These are phyloP conservation scores for Andrena flavipes DNA, from an alignment of 2,888 invertebrate species.

Conservation along the genomic window DNA sequence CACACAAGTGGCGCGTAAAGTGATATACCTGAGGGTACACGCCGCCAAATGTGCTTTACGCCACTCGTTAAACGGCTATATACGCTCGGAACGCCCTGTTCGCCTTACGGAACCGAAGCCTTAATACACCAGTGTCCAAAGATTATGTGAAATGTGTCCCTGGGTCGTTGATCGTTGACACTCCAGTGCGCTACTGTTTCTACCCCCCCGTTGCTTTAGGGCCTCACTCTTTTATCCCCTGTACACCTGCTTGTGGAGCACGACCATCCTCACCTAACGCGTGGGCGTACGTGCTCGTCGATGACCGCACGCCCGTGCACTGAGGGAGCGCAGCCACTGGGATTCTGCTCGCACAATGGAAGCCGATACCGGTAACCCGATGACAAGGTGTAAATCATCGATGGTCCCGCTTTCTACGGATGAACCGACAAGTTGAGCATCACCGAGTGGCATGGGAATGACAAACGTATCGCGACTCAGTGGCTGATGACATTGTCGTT, in stretches of 20 bases:
- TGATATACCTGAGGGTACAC: background rate
- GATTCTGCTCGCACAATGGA: slow-evolving; percentile 55
- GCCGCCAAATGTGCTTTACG: background rate
- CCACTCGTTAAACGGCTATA: background rate
- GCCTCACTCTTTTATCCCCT: background rate
- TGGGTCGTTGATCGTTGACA: too few species aligned
- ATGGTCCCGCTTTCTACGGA: slow-evolving; percentile 52
- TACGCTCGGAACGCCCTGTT: too few species aligned
- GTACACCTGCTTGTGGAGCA: background rate
- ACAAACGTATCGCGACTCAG: slow-evolving; percentile 59
- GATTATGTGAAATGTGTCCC: too few species aligned
- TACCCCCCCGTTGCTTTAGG: background rate
- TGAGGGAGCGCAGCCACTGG: slow-evolving; percentile 26
- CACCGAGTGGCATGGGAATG: slow-evolving; percentile 42
- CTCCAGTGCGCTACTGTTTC: background rate
- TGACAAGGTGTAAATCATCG: slow-evolving; percentile 72
- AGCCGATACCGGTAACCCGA: slow-evolving; percentile 59
- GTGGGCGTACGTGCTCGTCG: background rate
- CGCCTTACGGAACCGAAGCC: too few species aligned
- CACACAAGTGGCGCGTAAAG: background rate
- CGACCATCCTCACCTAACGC: background rate
- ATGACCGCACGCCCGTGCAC: background rate
- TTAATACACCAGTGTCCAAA: too few species aligned
- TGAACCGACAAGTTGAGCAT: slow-evolving; percentile 63
- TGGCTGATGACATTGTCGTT: slow-evolving; percentile 44